Percentiles rank a stretch among this genome's conserved stretches.
Conservation (phyloP, 2,888 invertebrate genomes). For the Emesis russula region DNA sequence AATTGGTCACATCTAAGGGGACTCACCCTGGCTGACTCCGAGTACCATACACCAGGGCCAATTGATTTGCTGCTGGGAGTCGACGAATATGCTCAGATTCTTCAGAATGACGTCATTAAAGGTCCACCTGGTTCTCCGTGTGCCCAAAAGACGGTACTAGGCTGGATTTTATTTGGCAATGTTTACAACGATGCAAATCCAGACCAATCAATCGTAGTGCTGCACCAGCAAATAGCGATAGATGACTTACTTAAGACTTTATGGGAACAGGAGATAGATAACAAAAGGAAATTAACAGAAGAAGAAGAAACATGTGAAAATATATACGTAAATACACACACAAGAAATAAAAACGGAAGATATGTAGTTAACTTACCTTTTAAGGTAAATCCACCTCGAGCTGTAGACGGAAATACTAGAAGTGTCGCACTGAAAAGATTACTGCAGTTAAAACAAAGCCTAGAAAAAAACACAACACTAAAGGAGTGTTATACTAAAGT, state of each 20-base stretch:
- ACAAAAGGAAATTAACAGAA: conserved; percentile 13
- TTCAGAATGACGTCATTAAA: not conserved
- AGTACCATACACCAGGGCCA: not conserved
- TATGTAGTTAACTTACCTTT: too few species aligned
- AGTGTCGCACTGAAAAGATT: conserved; percentile 76
- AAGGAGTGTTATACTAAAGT: not conserved
- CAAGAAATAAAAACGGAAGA: too few species aligned
- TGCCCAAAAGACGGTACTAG: not conserved
- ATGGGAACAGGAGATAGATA: conserved; percentile 38
- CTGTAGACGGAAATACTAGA: conserved; percentile 73
- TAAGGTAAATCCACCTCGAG: not conserved
- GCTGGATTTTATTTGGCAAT: not conserved
- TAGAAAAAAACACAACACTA: conserved; percentile 25
- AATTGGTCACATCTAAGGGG: too few species aligned
- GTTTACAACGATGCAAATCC: too few species aligned
- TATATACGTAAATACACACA: conserved; percentile 25
- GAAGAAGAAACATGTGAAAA: conserved; percentile 49
- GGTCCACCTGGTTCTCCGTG: not conserved
- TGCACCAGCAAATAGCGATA: not conserved
- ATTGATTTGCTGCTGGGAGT: not conserved
- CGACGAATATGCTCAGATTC: not conserved
- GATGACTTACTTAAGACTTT: conserved; percentile 36
- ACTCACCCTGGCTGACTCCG: too few species aligned
- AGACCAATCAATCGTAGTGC: too few species aligned
- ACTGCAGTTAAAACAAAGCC: conserved; percentile 67